Evolutionary conservation across 2,113 vertebrate genomes (phyloP), one percentile per base, ranked within the genome.

Genomic region (Corythoichthys haematopterus): DNA sequence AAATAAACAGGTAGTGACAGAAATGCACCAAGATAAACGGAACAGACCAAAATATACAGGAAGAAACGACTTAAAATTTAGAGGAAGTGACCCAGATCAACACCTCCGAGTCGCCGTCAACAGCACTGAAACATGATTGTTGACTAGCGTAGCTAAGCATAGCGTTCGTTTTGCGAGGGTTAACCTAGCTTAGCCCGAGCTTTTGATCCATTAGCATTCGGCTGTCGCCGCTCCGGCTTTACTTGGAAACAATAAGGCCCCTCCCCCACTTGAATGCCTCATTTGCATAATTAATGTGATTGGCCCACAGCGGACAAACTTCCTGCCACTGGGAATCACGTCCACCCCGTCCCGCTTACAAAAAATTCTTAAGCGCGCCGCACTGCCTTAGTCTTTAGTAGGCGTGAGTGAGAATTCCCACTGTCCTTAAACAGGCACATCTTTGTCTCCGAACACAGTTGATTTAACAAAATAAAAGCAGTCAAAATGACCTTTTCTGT

Each of bases 251-350:
- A 45, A 75, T 16, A 57, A 40, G 1, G 52, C 66, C 56, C 61
- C 3, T 59, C 28, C 4, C 45, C 47, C 48, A 13, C 7, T 81
- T 76, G 84, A 76, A 80, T 76, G 62, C 53, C 82, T 89, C 79
- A 85, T 94, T 93, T 93, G 72, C 92, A 94, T 94, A 94, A 94
- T 94, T 93, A 92, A 94, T 93, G 88, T 93, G 92, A 93, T 90
- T 79, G 83, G 81, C 68, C 77, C 76, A 87, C 82, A 12, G 88
- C 86, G 78, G 55, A 72, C 59, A 58, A 76, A 85, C 72, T 69
- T 80, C 51, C 85, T 90, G 87, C 86, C 91, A 72, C 40, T 16
- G 72, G 74, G 70, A 63, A 84, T 90, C 88, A 91, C 82, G 69
- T 91, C 85, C 72, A 57, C n/a, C 20, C 20, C 20, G 20, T 28